Base-by-base conservation (phyloP, 1,140 invertebrate species). In the Drosophila suzukii region DNA sequence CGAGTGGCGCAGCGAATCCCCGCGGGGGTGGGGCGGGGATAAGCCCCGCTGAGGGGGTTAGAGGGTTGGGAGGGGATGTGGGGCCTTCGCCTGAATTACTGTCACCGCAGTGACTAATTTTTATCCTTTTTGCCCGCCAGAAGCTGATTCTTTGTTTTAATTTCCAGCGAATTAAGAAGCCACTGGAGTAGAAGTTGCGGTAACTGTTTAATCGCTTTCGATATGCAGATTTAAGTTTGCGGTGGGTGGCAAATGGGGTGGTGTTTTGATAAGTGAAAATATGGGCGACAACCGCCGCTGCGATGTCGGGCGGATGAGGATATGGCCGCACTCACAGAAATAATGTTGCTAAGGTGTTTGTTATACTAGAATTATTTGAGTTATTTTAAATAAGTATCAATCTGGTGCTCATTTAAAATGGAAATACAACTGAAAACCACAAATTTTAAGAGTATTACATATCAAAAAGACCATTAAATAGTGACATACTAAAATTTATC, bases 171-270 rank as follows among this genome's bases (percentile, higher is more conserved):
- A 68, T 72, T 70, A 75, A 72, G 70, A 62, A 68, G 61, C 41
- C 39, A 15, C 43, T 41, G 38, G 57, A 57, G 62, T 15, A 38
- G 54, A 59, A 50, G 43, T 54, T 43, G 65, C 61, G 71, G 66
- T 81, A 81, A 78, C 80, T 82, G 88, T 72, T 91, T 91, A 91
- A 91, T 91, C 88, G 89, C 88, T 91, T 91, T 91, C 80, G 88
- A 91, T 81, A 91, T 91, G 88, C 80, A 90, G 89, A 91, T 89
- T 91, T 91, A 89, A 84, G 83, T 84, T 89, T 88, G 68, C 53
- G 46, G 38, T 56, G 66, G 60, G 17, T 55, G 51, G 44, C 7
- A 7, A 53, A 49, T 63, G 51, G 44, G 59, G 60, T 58, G 60
- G 56, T 47, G 67, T 55, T 70, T 63, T 81, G 81, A 84, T 84